These are phyloP conservation scores for Hepsetus odoe DNA, from an alignment of 2,113 vertebrate genomes.

Conservation along the genomic window DNA sequence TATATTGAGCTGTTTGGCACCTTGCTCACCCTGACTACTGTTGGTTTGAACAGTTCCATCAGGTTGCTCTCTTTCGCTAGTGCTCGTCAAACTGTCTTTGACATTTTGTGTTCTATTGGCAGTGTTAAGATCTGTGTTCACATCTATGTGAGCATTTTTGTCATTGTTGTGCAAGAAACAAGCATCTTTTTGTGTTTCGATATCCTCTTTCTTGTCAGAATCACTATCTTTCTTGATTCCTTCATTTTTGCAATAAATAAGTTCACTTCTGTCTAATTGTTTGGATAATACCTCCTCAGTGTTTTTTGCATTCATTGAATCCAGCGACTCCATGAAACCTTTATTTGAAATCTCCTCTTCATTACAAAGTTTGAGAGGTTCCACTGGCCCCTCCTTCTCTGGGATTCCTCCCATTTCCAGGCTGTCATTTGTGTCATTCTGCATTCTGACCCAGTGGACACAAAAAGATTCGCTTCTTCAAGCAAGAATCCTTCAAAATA, in stretches of 20 bases:
- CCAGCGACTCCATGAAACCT: not conserved
- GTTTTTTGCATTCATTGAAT: not conserved
- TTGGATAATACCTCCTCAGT: not conserved
- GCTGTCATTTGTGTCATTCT: constrained; percentile 27
- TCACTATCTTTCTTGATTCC: not conserved
- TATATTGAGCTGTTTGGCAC: not conserved
- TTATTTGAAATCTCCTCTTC: not conserved
- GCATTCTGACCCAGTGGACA: constrained; percentile 16
- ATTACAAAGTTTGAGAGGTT: not conserved
- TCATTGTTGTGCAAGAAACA: too few relatives aligned
- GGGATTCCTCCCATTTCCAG: constrained; percentile 18
- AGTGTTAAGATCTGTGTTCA: not conserved
- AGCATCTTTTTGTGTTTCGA: not conserved
- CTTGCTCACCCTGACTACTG: not conserved
- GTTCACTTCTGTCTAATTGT: not conserved
- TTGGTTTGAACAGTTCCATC: not conserved
- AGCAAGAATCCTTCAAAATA: not conserved
- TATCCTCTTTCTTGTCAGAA: not conserved
- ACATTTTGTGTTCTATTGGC: not conserved
- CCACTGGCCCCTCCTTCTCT: not conserved
- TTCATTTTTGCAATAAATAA: not conserved
- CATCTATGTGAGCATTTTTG: not conserved
- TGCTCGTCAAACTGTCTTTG: not conserved
- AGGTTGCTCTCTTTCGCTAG: not conserved
- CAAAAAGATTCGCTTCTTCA: not conserved